Evolutionary conservation across 2,888 invertebrate species (phyloP).

Genomic region (Sabatieria punctata): DNA sequence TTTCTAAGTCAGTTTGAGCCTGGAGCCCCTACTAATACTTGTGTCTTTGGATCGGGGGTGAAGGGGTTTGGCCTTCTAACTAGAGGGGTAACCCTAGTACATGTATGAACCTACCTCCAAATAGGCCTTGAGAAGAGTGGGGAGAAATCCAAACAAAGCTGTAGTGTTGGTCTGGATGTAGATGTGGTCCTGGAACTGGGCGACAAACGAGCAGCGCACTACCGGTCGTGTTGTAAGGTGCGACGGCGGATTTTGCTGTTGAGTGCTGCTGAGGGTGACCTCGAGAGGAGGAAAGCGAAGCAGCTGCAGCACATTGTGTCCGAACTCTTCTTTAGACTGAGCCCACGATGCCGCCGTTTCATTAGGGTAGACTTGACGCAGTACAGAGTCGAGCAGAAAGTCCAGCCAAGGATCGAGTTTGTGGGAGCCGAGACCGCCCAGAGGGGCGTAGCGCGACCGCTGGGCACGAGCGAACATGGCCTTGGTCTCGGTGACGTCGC

Average conservation of each 20-base stretch:
- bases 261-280: neutral
- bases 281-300: neutral
- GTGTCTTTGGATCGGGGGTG: too few species aligned
- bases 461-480: slow-evolving; percentile 20
- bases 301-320: slow-evolving; percentile 1
- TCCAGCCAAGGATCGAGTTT: slow-evolving; percentile 1
- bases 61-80: too few species aligned
- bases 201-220: slow-evolving; percentile 89
- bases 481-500: too few species aligned
- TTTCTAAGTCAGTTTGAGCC: too few species aligned
- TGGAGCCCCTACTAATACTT: too few species aligned
- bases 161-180: slow-evolving; percentile 55
- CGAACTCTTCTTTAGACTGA: too few species aligned
- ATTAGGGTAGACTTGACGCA: neutral
- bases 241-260: slow-evolving; percentile 2
- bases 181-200: slow-evolving; percentile 95
- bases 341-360: too few species aligned
- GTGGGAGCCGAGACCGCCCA: neutral
- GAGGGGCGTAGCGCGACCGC: neutral
- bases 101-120: slow-evolving; percentile 35
- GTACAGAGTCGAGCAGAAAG: neutral
- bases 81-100: too few species aligned
- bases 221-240: slow-evolving; percentile 28
- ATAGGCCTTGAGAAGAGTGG: slow-evolving; percentile 87
- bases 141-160: slow-evolving; percentile 78